Base-by-base conservation (phyloP, 2,888 invertebrate genomes). In the Tinea semifulvella region DNA sequence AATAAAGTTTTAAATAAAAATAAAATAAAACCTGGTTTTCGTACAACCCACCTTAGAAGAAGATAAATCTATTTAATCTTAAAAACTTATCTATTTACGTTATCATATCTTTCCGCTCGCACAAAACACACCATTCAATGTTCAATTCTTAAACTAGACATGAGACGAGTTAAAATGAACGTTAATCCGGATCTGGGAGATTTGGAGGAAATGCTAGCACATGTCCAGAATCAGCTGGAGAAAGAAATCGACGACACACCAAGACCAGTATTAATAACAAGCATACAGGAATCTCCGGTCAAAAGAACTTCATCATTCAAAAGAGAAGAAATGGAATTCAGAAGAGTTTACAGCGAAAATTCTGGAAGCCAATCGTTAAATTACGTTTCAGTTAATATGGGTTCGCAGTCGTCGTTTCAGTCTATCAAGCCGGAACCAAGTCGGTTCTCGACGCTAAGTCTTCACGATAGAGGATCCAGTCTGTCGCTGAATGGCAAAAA, bases 201-300 rank as follows among this genome's bases (percentile, higher is more conserved):
- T 45, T 48, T 82, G 7, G 82, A 82, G 47, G 79, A 81, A 49
- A 81, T 82, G 82, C 55, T 82, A 14, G 80, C 80, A 0, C 69
- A 74, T 50, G 81, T 82, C 1, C 81, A 81, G 46, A 72, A 63
- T 0, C 80, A 82, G 47, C 50, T 82, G 4, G 80, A 82, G 50
- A 64, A 76, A 44, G 82, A 82, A 51, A 79, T 82, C 1, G 79
- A 75, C 26, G 40, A 70, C 43, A 76, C 76, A 47, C 71, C 64
- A 38, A 76, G 68, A 47, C 67, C 73, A 68, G 60, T 76, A 0
- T 75, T 73, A 0, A 35, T 72, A 0, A 63, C 61, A 0, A 77
- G 60, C 50, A 63, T 80, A 0, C 71, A 72, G 27, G 79, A 77
- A 40, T 76, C 77, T 0, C 77, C 80, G 0, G 61, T 65, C 10